These are phyloP conservation scores for Electrophaes corylata DNA, from an alignment of 2,888 invertebrate species.

Conservation along the genomic window DNA sequence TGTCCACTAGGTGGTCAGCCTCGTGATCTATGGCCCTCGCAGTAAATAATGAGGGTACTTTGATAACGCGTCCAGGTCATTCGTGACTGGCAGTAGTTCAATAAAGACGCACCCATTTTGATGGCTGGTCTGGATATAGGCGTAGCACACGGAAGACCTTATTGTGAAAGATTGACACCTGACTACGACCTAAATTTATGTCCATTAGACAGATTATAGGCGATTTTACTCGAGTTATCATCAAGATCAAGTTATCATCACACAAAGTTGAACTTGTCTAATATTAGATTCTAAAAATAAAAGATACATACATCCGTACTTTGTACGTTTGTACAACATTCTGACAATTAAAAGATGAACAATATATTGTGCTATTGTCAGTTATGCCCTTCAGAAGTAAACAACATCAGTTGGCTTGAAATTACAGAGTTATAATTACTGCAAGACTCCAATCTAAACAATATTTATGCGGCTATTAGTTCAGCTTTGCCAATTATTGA, in stretches of 20 bases:
- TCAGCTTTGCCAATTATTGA: conserved; percentile 21
- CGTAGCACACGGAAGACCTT: conserved; percentile 6
- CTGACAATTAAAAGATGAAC: neutral
- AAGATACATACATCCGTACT: too few species aligned
- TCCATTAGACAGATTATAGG: too few species aligned
- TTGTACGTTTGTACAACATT: neutral
- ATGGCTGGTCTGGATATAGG: neutral
- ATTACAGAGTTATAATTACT: conserved; percentile 20
- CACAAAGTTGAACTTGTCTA: too few species aligned
- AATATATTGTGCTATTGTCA: conserved; percentile 1
- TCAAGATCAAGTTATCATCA: too few species aligned
- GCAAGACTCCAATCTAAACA: conserved; percentile 15
- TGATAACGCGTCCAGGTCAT: neutral
- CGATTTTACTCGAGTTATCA: too few species aligned
- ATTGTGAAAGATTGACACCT: neutral
- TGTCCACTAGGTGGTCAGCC: neutral
- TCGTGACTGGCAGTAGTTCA: conserved; percentile 4
- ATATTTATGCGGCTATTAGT: conserved; percentile 17
- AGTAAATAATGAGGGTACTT: neutral
- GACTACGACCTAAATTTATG: neutral
- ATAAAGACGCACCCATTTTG: neutral
- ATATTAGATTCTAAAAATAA: too few species aligned
- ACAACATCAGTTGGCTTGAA: conserved; percentile 12
- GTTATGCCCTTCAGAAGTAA: conserved; percentile 8
- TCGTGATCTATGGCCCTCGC: neutral